Conservation (phyloP, 2,113 vertebrate species). For the Aspidoscelis tigris region DNA sequence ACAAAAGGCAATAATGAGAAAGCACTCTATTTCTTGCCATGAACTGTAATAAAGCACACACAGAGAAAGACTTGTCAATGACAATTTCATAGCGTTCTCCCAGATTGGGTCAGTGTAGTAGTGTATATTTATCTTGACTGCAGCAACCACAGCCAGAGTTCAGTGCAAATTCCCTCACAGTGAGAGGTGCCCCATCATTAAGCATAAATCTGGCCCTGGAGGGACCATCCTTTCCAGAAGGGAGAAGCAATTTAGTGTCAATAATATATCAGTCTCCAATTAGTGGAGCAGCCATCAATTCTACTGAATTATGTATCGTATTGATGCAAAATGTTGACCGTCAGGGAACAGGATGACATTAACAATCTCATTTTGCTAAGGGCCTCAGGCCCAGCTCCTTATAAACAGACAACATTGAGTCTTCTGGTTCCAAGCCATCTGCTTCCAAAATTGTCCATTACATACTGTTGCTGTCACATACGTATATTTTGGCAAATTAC, state of each 20-base stretch:
- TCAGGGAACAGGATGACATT: conserved; percentile 56
- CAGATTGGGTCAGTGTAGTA: neutral
- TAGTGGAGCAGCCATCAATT: conserved; percentile 55
- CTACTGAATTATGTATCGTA: conserved; percentile 68
- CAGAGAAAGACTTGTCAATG: neutral
- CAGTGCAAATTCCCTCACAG: conserved; percentile 39
- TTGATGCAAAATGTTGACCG: conserved; percentile 49
- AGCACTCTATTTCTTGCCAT: conserved; percentile 12
- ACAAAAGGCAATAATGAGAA: conserved; percentile 25
- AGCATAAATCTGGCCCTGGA: conserved; percentile 51
- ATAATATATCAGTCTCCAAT: conserved; percentile 60
- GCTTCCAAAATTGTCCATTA: conserved; percentile 31
- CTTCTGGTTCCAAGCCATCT: conserved; percentile 25
- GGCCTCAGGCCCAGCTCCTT: conserved; percentile 53
- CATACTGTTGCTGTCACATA: conserved; percentile 8
- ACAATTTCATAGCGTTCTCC: conserved; percentile 7
- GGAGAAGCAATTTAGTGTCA: conserved; percentile 64
- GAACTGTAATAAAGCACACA: conserved; percentile 39
- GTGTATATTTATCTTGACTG: conserved; percentile 3
- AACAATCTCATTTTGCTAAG: conserved; percentile 54
- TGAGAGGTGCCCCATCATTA: conserved; percentile 36
- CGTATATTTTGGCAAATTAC: conserved; percentile 24
- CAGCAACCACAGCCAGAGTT: conserved; percentile 8
- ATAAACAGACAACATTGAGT: conserved; percentile 22
- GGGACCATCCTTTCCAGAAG: conserved; percentile 63